These are phyloP conservation scores for Rhyzopertha dominica DNA, from an alignment of 1,140 invertebrate species.

Conservation along the genomic window DNA sequence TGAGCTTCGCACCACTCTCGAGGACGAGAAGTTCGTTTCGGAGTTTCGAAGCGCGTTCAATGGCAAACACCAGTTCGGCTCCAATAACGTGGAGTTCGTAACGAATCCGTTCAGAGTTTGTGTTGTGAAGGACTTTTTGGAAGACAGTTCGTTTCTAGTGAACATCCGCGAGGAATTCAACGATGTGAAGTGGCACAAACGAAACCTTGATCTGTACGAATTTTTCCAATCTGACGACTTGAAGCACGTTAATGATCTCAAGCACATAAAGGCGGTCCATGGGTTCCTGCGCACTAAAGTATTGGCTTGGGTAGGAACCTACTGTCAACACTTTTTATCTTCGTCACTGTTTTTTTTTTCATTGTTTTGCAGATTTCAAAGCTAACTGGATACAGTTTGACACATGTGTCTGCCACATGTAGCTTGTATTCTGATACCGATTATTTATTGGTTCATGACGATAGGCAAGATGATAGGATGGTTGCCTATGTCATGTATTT, in stretches of 20 bases:
- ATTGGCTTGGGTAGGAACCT: conserved; percentile 52
- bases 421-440: conserved; percentile 66
- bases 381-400: conserved; percentile 56
- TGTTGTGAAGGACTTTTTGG: conserved; percentile 55
- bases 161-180: conserved; percentile 58
- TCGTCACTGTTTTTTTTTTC: conserved; percentile 1
- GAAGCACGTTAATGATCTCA: conserved; percentile 49
- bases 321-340: neutral
- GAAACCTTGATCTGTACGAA: conserved; percentile 66
- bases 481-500: conserved; percentile 69
- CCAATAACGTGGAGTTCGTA: conserved; percentile 43
- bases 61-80: neutral
- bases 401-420: conserved; percentile 63
- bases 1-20: conserved; percentile 19
- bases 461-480: conserved; percentile 61
- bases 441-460: conserved; percentile 68
- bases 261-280: conserved; percentile 51
- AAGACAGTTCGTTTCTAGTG: conserved; percentile 50
- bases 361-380: conserved; percentile 47
- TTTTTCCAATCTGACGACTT: conserved; percentile 66
- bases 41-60: neutral
- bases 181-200: conserved; percentile 57
- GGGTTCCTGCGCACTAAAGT: conserved; percentile 54
- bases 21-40: neutral
- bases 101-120: conserved; percentile 53